These are phyloP conservation scores for Caenorhabditis uteleia DNA, from an alignment of 2,888 invertebrate genomes.

Conservation along the genomic window DNA sequence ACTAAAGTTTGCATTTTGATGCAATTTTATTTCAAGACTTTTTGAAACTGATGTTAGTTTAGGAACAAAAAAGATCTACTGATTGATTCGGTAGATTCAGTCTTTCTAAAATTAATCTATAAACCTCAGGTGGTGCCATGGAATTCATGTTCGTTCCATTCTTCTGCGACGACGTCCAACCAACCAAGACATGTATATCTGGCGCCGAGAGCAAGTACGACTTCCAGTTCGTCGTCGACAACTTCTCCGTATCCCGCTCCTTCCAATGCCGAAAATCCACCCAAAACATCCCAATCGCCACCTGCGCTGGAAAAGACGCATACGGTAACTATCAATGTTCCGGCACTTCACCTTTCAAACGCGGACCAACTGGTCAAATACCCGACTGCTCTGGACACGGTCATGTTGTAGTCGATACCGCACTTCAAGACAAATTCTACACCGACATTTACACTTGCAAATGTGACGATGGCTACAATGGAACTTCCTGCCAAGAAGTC, in stretches of 20 bases:
- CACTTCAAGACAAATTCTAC: neutral
- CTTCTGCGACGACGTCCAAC: slow-evolving; percentile 3
- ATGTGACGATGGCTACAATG: neutral
- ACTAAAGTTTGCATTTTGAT: too few relatives aligned
- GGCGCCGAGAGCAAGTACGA: slow-evolving; percentile 3
- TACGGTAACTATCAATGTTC: slow-evolving; percentile 6
- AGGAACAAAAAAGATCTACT: too few relatives aligned
- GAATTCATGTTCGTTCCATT: neutral
- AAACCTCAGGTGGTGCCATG: neutral
- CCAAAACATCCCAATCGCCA: neutral
- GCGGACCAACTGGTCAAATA: slow-evolving; percentile 7
- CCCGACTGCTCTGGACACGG: slow-evolving; percentile 25
- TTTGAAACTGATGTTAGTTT: too few relatives aligned
- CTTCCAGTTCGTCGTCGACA: neutral
- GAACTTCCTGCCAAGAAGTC: slow-evolving; percentile 7
- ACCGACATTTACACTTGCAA: slow-evolving; percentile 3
- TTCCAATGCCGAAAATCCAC: neutral
- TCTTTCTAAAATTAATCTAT: too few relatives aligned
- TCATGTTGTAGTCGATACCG: neutral
- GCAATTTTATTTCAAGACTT: too few relatives aligned
- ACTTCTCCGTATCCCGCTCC: neutral
- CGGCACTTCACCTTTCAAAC: slow-evolving; percentile 3
- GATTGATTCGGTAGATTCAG: too few relatives aligned
- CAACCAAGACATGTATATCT: neutral
- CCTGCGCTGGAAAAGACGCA: neutral